Evolutionary conservation across 2,113 vertebrate species (phyloP).

Genomic region (Ammodytes dubius): DNA sequence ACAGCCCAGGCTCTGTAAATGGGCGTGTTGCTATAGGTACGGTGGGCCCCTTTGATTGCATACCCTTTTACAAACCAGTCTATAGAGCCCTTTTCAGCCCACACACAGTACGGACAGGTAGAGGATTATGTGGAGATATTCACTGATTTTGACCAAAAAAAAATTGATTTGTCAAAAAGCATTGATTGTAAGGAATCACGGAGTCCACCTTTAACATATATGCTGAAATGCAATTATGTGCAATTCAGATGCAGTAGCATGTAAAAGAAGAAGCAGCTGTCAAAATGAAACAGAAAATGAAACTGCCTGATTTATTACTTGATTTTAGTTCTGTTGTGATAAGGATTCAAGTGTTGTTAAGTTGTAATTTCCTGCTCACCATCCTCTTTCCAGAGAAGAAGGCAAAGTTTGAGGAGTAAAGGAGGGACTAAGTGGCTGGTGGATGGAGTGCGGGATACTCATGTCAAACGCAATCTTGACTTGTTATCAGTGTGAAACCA

Average conservation of each 20-base stretch:
- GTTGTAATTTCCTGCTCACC: background rate
- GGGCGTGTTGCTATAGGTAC: too few species aligned
- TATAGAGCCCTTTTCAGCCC: too few species aligned
- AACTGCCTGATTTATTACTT: accelerated
- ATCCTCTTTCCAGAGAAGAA: slow-evolving; percentile 10
- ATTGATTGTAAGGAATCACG: too few species aligned
- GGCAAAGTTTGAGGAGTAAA: background rate
- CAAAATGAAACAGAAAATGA: slow-evolving; percentile 55
- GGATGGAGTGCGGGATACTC: background rate
- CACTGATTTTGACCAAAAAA: too few species aligned
- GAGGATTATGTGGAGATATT: too few species aligned
- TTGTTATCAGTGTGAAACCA: background rate
- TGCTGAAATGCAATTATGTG: background rate
- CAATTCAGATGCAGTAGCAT: background rate
- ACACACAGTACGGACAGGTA: too few species aligned
- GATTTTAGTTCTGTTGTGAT: background rate
- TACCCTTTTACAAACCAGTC: too few species aligned
- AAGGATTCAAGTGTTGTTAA: background rate
- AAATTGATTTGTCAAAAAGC: too few species aligned
- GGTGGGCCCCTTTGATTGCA: too few species aligned
- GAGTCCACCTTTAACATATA: too few species aligned
- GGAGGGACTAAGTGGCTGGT: too few species aligned
- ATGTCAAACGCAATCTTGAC: background rate
- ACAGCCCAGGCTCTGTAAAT: too few species aligned
- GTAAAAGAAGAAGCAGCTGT: background rate